A percentile compares a stretch with the other conserved stretches of the same genome.
phyloP scores from a whole-genome alignment of 1,140 invertebrate species.

The Eurosta solidaginis region DNA sequence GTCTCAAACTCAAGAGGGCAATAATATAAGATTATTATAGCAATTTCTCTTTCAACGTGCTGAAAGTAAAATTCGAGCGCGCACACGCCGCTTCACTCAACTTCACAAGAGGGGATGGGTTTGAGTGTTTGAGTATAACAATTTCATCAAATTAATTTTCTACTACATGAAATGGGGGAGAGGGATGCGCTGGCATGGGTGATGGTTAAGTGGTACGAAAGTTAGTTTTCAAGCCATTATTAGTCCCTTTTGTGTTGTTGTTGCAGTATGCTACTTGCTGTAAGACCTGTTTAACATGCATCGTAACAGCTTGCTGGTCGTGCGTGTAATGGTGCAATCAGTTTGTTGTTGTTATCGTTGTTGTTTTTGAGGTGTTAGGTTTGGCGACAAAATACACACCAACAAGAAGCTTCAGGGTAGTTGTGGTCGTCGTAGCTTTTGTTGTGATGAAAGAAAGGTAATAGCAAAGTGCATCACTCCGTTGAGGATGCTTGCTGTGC shows the following conservation, averaged over 20 bases:
- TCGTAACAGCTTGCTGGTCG: background rate
- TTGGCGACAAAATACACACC: background rate
- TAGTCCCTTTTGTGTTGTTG: background rate
- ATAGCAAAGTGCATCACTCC: background rate
- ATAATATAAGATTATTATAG: background rate
- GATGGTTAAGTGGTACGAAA: background rate
- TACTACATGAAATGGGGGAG: background rate
- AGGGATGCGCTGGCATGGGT: background rate
- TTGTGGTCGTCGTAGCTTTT: background rate
- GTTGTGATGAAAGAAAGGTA: too few species aligned
- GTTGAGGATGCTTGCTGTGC: background rate
- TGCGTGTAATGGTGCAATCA: background rate
- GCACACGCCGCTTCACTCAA: background rate
- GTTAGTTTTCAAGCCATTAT: background rate
- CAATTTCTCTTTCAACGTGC: background rate
- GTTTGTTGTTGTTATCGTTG: background rate
- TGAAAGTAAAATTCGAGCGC: too few species aligned
- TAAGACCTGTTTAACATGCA: background rate
- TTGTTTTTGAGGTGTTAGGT: background rate
- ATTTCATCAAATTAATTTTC: conserved; percentile 14
- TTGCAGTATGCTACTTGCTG: too few species aligned
- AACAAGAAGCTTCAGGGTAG: background rate
- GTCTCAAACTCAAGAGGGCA: background rate
- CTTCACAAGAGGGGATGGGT: background rate
- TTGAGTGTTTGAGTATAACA: background rate